Percentiles rank a stretch among this genome's conserved stretches.
phyloP scores from a whole-genome alignment of 2,888 invertebrate species.

The Hedychridium roseum region DNA sequence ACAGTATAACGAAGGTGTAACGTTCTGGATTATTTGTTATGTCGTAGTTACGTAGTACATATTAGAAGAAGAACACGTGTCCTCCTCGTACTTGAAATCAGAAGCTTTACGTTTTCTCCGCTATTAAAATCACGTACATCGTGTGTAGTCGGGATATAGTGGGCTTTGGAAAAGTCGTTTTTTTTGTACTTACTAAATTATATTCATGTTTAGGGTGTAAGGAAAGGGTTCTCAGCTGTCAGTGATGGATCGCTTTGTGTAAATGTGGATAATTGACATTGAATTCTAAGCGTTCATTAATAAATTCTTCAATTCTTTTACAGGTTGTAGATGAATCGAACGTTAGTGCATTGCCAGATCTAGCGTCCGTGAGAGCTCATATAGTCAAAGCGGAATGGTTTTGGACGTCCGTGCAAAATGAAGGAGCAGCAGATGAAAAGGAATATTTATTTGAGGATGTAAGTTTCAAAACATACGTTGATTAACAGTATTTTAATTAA shows the following conservation, averaged over 20 bases:
- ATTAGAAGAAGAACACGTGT: no score
- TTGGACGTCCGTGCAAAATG: conserved; percentile 97
- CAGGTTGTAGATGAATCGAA: conserved; percentile 88
- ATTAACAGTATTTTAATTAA: conserved; percentile 3
- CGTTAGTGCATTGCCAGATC: conserved; percentile 75
- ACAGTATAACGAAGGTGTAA: no score
- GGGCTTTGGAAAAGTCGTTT: conserved; percentile 10
- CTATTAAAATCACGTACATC: no score
- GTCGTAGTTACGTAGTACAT: no score
- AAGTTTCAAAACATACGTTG: conserved; percentile 56
- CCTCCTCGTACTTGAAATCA: no score
- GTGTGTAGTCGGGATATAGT: no score
- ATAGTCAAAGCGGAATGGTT: conserved; percentile 96
- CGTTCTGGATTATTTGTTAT: no score
- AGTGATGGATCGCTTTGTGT: no score
- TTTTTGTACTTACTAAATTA: conserved; percentile 2
- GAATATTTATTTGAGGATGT: conserved; percentile 89
- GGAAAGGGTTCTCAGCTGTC: no score
- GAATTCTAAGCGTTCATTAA: not conserved
- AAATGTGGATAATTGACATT: not conserved
- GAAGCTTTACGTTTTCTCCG: no score
- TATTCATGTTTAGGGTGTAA: no score
- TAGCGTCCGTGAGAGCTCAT: conserved; percentile 73
- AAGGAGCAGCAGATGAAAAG: conserved; percentile 89
- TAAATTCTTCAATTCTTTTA: conserved; percentile 31